Conservation (phyloP, 37 sponge, comb jelly and placozoan genomes). For the Cliona cf. orientalis region DNA sequence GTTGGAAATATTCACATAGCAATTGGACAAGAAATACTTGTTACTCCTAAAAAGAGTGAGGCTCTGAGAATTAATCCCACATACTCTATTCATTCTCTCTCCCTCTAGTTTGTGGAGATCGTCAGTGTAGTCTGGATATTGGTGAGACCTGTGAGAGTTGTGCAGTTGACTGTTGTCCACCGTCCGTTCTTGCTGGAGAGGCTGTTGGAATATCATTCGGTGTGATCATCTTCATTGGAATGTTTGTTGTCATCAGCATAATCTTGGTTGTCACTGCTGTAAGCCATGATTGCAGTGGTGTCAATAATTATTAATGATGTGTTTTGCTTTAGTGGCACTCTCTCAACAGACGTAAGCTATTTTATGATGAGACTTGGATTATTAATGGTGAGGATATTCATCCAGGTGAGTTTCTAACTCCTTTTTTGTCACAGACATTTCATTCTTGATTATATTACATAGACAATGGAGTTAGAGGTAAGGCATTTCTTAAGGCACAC, state of each 20-base stretch:
- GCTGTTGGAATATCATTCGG: constrained; percentile 24
- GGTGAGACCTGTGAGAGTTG: constrained; percentile 66
- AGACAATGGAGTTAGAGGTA: too few relatives aligned
- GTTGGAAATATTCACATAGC: constrained; percentile 82
- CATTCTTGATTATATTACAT: not conserved
- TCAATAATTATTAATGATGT: too few relatives aligned
- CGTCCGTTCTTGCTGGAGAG: constrained; percentile 6
- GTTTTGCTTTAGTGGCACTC: constrained; percentile 23
- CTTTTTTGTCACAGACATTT: not conserved
- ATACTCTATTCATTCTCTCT: not conserved
- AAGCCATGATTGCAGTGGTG: too few relatives aligned
- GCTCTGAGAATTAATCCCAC: not conserved
- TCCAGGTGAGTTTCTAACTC: constrained; percentile 20
- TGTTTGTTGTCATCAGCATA: constrained; percentile 7
- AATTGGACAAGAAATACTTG: constrained; percentile 50
- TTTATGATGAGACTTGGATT: constrained; percentile 92
- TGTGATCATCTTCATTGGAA: too few relatives aligned
- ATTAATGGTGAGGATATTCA: constrained; percentile 71
- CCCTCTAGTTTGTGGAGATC: constrained; percentile 81
- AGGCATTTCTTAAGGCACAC: too few relatives aligned
- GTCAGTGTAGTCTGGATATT: constrained; percentile 24
- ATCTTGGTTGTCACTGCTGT: too few relatives aligned
- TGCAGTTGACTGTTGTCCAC: constrained; percentile 70
- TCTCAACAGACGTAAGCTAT: constrained; percentile 66
- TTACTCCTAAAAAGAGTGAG: constrained; percentile 33